Percentiles rank a stretch among this genome's conserved stretches.
Conservation (phyloP, 2,113 vertebrate genomes). For the Callospermophilus lateralis region DNA sequence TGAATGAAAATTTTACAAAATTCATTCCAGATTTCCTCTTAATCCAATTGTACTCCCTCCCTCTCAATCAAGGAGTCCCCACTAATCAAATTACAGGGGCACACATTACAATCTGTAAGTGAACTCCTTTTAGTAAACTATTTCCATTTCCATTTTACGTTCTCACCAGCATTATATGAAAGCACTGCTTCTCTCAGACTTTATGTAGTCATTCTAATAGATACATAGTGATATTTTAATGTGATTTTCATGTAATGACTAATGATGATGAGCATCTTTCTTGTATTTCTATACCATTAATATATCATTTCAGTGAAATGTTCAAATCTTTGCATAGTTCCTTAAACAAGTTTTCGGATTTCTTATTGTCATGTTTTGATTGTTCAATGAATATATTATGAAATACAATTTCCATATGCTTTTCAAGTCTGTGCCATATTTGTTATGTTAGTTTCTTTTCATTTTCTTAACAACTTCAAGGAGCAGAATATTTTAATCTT, state of each 20-base stretch:
- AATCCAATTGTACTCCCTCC: too few relatives aligned
- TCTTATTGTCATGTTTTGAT: not conserved
- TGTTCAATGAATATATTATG: not conserved
- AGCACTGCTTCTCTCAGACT: not conserved
- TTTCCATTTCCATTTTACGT: not conserved
- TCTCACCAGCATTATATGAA: not conserved
- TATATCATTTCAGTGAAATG: not conserved
- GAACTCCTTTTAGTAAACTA: not conserved
- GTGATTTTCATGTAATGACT: not conserved
- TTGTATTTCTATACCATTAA: not conserved
- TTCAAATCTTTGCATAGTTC: not conserved
- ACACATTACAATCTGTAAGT: not conserved
- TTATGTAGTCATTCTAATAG: not conserved
- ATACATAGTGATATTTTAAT: not conserved
- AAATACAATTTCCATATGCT: not conserved
- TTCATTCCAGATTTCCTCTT: too few relatives aligned
- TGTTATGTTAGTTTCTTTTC: not conserved
- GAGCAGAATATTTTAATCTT: not conserved
- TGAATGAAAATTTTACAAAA: too few relatives aligned
- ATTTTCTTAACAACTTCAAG: not conserved
- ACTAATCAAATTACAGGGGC: not conserved
- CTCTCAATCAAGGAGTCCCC: not conserved
- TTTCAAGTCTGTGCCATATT: not conserved
- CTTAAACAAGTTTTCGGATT: not conserved
- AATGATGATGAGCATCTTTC: not conserved